Conservation (phyloP, 1,140 invertebrate species). For the Portunus trituberculatus region DNA sequence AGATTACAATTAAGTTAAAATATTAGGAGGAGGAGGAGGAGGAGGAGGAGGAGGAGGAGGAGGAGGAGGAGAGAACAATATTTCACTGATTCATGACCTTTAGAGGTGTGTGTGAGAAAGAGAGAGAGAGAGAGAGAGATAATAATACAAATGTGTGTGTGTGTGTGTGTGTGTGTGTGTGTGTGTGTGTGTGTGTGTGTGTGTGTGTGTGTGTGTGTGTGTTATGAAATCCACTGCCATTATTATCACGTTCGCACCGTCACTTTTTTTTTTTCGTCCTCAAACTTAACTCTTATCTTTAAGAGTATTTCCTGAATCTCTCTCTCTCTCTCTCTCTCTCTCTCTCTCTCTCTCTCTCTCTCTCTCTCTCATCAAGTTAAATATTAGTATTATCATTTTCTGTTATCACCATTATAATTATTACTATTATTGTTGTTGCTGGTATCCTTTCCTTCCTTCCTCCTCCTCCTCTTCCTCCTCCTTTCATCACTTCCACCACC, state of each 20-base stretch:
- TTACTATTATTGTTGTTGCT: too few species aligned
- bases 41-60: background rate
- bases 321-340: background rate
- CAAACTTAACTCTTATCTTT: background rate
- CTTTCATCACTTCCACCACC: too few species aligned
- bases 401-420: too few species aligned
- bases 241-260: background rate
- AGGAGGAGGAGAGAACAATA: background rate
- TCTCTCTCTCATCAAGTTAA: too few species aligned
- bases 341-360: too few species aligned
- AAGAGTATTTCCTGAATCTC: background rate
- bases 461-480: too few species aligned
- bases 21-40: background rate
- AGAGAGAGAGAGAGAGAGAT: constrained; percentile 44
- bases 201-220: too few species aligned
- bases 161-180: background rate
- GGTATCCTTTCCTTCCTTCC: too few species aligned
- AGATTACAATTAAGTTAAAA: background rate
- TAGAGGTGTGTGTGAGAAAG: background rate
- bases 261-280: background rate
- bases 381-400: too few species aligned
- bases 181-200: too few species aligned
- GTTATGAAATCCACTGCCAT: background rate
- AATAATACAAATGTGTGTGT: background rate
- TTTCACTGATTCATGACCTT: background rate